Conservation (phyloP, 37 sponge, comb jelly and placozoan species). For the Bolinopsis microptera region DNA sequence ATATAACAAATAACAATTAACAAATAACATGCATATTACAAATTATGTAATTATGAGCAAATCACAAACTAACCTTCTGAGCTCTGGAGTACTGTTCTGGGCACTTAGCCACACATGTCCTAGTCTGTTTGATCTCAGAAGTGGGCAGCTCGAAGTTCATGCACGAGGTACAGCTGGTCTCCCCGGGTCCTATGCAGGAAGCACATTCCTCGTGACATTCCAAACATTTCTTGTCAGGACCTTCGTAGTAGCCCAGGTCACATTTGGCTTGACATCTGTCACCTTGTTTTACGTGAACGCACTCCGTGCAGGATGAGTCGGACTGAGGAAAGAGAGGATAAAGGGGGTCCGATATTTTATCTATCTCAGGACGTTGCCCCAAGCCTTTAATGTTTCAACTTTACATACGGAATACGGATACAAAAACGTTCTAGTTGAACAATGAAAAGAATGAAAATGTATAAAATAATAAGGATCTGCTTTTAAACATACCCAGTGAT, state of each 20-base stretch:
- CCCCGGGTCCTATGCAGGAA: not conserved
- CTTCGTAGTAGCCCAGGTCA: not conserved
- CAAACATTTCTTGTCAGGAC: conserved; percentile 11
- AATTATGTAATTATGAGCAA: too few relatives aligned
- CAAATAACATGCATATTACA: too few relatives aligned
- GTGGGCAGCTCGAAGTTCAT: conserved; percentile 9
- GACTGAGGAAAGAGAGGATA: not conserved
- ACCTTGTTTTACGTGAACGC: not conserved
- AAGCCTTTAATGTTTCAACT: too few relatives aligned
- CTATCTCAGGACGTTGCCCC: too few relatives aligned
- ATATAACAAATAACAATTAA: too few relatives aligned
- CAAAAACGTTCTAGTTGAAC: not conserved
- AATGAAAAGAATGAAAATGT: not conserved
- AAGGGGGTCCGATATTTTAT: too few relatives aligned
- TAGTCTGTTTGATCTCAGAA: not conserved
- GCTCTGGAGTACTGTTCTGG: not conserved
- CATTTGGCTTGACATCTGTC: not conserved
- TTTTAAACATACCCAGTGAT: not conserved
- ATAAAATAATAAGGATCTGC: too few relatives aligned
- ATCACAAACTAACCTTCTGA: not conserved
- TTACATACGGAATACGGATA: too few relatives aligned
- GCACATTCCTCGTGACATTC: not conserved
- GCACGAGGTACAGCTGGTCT: not conserved
- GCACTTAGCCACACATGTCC: conserved; percentile 1
- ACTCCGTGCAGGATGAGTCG: not conserved